Evolutionary conservation across 2,888 invertebrate species (phyloP), one percentile per base, ranked within the genome.

Genomic region (Athripsodes cinereus): DNA sequence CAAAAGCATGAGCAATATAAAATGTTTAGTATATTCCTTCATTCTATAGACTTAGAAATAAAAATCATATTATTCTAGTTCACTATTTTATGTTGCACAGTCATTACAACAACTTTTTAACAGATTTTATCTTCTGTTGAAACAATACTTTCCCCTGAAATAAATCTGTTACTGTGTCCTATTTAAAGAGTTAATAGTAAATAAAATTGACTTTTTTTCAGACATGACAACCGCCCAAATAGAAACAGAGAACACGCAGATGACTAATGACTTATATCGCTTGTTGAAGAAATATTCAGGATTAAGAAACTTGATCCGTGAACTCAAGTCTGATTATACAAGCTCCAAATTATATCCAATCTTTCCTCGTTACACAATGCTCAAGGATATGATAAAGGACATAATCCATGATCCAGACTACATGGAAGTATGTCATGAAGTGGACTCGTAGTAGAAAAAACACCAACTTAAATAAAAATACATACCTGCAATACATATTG

Each of bases 371-470:
- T 97, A 97, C 81, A 90, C 92, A 61, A 91, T 96, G 84, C 84
- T 97, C 66, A 97, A 97, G 76, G 93, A 94, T 72, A 95, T 97
- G 94, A 95, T 96, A 69, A 96, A 96, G 78, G 91, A 91, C 69
- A 92, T 94, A 68, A 90, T 94, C 86, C 88, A 93, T 69, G 90
- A 94, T 75, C 94, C 94, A n/a, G 92, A 93, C 75, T 96, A 94
- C 80, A 93, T 95, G 90, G 95, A 95, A 76, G 93, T 95, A 63
- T 93, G 93, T 76, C 95, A 95, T 72, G 95, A 95, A 75, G 84
- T 90, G 72, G 91, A 89, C 72, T 83, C 82, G 74, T 83, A 83
- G 82, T 82, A 40, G 40, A 40, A 16, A 13, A 40, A 5, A 40
- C 40, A 2, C 3, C 2, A 8, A 40, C 3, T 26, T 10, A 6